These are phyloP conservation scores for Dromas ardeola DNA, from an alignment of 2,113 vertebrate species.

Conservation along the genomic window DNA sequence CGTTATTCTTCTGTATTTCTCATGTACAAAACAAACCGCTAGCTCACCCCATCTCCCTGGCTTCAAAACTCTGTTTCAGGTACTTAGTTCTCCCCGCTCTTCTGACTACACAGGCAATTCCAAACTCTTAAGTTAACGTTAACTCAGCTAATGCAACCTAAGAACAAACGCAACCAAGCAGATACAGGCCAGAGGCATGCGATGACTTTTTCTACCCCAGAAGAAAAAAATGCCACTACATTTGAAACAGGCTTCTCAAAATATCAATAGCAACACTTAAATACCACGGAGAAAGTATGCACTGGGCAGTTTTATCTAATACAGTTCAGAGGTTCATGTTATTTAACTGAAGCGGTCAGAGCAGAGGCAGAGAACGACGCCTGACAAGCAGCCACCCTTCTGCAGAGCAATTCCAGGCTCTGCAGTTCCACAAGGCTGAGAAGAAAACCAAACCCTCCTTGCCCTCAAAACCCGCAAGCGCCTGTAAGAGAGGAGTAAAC, in stretches of 20 bases:
- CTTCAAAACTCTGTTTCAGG: not conserved
- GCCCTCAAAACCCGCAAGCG: accelerated
- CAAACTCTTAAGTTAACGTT: not conserved
- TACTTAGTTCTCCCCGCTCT: not conserved
- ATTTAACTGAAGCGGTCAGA: not conserved
- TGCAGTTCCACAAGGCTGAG: not conserved
- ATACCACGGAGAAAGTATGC: not conserved
- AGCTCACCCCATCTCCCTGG: not conserved
- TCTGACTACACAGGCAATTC: not conserved
- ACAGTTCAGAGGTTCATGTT: not conserved
- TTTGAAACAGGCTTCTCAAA: not conserved
- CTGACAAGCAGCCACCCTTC: not conserved
- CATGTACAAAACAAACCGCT: not conserved
- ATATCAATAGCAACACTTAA: not conserved
- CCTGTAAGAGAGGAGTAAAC: not conserved
- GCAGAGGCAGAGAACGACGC: not conserved
- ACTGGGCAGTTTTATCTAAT: not conserved
- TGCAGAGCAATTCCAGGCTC: not conserved
- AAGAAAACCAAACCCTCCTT: not conserved
- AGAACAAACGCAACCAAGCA: accelerated
- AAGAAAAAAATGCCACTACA: not conserved
- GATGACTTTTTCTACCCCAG: not conserved
- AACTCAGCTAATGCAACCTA: not conserved
- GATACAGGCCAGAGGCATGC: not conserved
- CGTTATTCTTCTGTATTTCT: not conserved